Evolutionary conservation across 2,888 invertebrate genomes (phyloP), one percentile per base, ranked within the genome.

Genomic region (Leucoma salicis): DNA sequence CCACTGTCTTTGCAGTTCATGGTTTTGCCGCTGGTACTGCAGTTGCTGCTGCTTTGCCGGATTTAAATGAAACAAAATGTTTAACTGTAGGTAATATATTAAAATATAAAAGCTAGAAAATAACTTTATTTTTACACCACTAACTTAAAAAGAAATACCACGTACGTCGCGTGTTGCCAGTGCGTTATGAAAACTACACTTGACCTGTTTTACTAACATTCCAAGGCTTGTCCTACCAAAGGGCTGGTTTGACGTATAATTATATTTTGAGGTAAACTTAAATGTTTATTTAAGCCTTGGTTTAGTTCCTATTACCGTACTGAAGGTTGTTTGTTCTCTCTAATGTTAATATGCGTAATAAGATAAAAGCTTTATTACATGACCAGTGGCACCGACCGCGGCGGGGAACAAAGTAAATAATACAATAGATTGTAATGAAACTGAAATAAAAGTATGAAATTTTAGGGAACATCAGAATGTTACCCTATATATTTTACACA

Each of bases 151-250:
- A 5, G 8, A 27, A 27, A 27, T 29, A 29, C 29, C 29, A 13
- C 14, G 53, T 35, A 42, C 49, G 56, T 71, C 54, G 71, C 72
- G 69, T 74, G 71, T 63, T 63, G 64, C 44, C 49, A 54, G 65
- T 65, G 62, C 69, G 71, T 78, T 71, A 71, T 71, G 65, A 74
- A 74, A 70, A 69, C 66, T 62, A 64, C 63, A 69, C 79, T 81
- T 78, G 82, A 81, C 82, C 82, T 63, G 73, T 60, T 78, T 76
- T 51, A 62, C 63, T 64, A 66, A 59, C 63, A 68, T 60, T 63
- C 58, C 41, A 60, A 65, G 69, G 66, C 63, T 36, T 59, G 53
- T 49, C 56, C 51, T 40, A 58, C 59, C 40, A 47, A 42, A 31
- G 40, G 45, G 43, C 57, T 56, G 56, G 63, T 68, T 57, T 63